Evolutionary conservation across 2,888 invertebrate genomes (phyloP), one percentile per base, ranked within the genome.

Genomic region (Nomada lathburiana): DNA sequence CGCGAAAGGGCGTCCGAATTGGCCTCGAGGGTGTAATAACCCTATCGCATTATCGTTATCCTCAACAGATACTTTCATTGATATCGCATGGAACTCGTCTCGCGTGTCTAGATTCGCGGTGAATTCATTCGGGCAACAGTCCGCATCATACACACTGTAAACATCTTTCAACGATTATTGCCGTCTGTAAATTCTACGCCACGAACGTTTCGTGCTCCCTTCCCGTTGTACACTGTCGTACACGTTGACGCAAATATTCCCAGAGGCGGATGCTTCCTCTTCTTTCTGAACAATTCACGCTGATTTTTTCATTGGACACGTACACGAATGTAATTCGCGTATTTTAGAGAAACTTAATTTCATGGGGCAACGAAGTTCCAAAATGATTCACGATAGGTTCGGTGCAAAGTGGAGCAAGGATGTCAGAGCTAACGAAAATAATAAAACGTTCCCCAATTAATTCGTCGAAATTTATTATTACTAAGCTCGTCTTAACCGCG

Each of bases 21-120:
- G 79, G 78, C 65, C 89, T 72, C 88, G 64, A 16, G 87, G 85
- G 87, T 75, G 84, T 84, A 82, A 85, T 89, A 79, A 80, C 59
- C 71, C 76, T 65, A 67, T 62, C 73, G 74, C 86, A 84, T 89
- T 88, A 89, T 89, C 87, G 87, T 90, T 89, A 86, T 78, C 72
- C 79, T 57, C 76, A 83, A 82, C 62, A 77, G 86, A 88, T 86
- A 88, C 80, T 88, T 82, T 83, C 77, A 83, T 83, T 73, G 88
- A 87, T 86, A 87, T 86, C 73, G 74, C 73, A 53, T 23, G 23
- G 52, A 57, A 9, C 59, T 44, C 60, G 63, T 47, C 64, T 60
- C 68, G 68, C 68, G 74, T 67, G 59, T 80, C 50, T 76, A 55
- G 52, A 47, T 65, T 52, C 74, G 55, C 55, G 59, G 2, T 20